Evolutionary conservation across 2,888 invertebrate genomes (phyloP).

Genomic region (Globia sparganii): DNA sequence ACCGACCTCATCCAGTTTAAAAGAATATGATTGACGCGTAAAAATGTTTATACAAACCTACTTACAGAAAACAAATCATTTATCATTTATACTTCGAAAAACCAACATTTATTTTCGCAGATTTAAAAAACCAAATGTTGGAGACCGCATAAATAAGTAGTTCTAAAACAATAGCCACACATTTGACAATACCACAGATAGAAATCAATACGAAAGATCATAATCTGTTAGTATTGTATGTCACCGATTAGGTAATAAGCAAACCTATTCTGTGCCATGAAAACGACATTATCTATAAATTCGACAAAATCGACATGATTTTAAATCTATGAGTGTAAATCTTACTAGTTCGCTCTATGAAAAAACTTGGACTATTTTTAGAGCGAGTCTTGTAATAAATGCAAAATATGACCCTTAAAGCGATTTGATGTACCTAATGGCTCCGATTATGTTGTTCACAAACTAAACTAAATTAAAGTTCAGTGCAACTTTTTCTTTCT

Average conservation of each 20-base stretch:
- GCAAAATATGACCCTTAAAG: too few relatives aligned
- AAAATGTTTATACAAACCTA: too few relatives aligned
- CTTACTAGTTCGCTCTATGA: not conserved
- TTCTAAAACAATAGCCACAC: conserved; percentile 24
- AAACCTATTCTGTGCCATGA: not conserved
- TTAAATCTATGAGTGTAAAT: not conserved
- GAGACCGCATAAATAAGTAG: not conserved
- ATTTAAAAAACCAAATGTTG: not conserved
- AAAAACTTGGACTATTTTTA: not conserved
- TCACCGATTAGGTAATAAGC: conserved; percentile 32
- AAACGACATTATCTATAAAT: not conserved
- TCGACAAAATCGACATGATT: conserved; percentile 3
- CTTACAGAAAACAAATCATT: too few relatives aligned
- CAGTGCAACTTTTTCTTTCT: too few relatives aligned
- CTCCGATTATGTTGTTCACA: too few relatives aligned
- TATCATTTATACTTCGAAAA: not conserved
- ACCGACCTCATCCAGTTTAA: too few relatives aligned
- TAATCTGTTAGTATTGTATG: conserved; percentile 25
- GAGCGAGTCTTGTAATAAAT: too few relatives aligned
- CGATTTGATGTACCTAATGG: too few relatives aligned
- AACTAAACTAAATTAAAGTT: too few relatives aligned
- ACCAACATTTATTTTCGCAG: not conserved
- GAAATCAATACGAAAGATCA: conserved; percentile 28
- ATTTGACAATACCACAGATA: conserved; percentile 29
- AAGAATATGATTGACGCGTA: too few relatives aligned